A percentile compares a stretch with the other conserved stretches of the same genome.
Evolutionary conservation across 2,797 vertebrate species (phyloP).

Genomic region (Argyrosomus regius): DNA sequence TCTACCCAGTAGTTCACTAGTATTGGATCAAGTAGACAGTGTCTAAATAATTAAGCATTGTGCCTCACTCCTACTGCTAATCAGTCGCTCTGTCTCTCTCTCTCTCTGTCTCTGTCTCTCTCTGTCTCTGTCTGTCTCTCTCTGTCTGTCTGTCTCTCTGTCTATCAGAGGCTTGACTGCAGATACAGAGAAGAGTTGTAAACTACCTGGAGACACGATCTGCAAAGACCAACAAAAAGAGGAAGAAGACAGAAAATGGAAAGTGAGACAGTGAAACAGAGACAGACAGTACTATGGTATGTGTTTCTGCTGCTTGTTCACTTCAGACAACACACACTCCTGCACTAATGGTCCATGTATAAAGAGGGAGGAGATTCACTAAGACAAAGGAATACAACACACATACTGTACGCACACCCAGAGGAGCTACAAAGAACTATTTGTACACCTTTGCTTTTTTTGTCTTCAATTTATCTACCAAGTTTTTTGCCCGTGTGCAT

Average conservation of each 20-base stretch:
- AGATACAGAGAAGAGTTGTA: conserved; percentile 32
- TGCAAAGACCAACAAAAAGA: conserved; percentile 34
- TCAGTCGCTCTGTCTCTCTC: conserved; percentile 24
- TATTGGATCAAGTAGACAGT: conserved; percentile 54
- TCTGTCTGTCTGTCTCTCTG: neutral
- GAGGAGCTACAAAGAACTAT: conserved; percentile 43
- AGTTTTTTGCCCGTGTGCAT: conserved; percentile 47
- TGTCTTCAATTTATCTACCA: conserved; percentile 47
- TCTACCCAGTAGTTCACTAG: conserved; percentile 11
- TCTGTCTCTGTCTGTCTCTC: neutral
- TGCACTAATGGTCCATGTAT: conserved; percentile 36
- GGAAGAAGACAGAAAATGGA: conserved; percentile 9
- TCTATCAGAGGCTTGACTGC: conserved; percentile 28
- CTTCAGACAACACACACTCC: conserved; percentile 31
- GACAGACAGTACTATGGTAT: neutral
- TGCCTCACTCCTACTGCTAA: conserved; percentile 50
- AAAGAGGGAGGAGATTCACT: conserved; percentile 47
- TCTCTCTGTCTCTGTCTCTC: neutral
- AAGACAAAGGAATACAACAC: conserved; percentile 15
- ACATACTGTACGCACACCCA: conserved; percentile 2
- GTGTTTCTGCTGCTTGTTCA: conserved; percentile 26
- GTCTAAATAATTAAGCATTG: conserved; percentile 69
- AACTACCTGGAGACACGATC: conserved; percentile 41
- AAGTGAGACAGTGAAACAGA: neutral
- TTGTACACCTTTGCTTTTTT: conserved; percentile 42